Conservation (phyloP, 2,113 vertebrate species). For the Riparia riparia region DNA sequence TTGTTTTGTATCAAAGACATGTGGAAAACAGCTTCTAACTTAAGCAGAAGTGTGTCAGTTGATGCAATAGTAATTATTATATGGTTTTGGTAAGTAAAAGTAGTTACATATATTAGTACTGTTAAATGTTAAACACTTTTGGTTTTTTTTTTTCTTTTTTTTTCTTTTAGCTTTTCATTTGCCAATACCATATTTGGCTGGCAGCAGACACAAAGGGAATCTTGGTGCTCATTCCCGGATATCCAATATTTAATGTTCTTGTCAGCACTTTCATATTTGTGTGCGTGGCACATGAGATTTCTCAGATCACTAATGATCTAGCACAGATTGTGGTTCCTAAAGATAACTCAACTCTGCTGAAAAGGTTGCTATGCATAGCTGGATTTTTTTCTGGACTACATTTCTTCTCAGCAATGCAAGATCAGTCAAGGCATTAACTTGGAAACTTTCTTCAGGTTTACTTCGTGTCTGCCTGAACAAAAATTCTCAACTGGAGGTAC, state of each 20-base stretch:
- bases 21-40: background rate
- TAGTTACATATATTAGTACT: background rate
- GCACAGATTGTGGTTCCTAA: conserved; percentile 95
- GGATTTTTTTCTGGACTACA: conserved; percentile 83
- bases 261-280: conserved; percentile 98
- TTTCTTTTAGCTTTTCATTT: conserved; percentile 91
- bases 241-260: conserved; percentile 90
- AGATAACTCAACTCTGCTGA: conserved; percentile 87
- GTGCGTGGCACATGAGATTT: conserved; percentile 96
- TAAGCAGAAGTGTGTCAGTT: background rate
- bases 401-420: conserved; percentile 78
- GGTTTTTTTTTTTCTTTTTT: background rate
- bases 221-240: conserved; percentile 94
- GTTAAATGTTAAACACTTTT: no score
- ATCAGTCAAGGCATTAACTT: conserved; percentile 66
- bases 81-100: background rate
- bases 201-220: conserved; percentile 96
- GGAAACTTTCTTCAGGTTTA: conserved; percentile 43
- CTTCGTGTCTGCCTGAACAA: conserved; percentile 38
- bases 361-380: conserved; percentile 81
- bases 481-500: conserved; percentile 39
- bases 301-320: conserved; percentile 94
- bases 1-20: background rate
- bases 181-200: conserved; percentile 98
- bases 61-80: background rate